Evolutionary conservation across 2,113 vertebrate species (phyloP).

Genomic region (Corythoichthys haematopterus): DNA sequence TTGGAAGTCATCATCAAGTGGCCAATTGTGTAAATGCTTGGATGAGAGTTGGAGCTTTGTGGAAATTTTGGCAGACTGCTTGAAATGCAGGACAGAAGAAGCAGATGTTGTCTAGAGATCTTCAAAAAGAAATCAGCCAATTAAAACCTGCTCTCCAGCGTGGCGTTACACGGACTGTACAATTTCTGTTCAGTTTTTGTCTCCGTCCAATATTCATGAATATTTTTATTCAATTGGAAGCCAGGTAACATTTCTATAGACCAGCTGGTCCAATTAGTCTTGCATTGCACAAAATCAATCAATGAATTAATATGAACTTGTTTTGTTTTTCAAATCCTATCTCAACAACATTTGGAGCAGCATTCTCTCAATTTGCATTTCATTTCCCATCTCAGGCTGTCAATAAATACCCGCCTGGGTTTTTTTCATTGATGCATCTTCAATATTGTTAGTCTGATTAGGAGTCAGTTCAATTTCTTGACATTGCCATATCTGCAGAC

Average conservation of each 20-base stretch:
- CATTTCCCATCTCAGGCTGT: slow-evolving; percentile 18
- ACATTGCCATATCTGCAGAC: slow-evolving; percentile 40
- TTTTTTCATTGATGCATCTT: slow-evolving; percentile 29
- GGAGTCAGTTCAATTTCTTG: slow-evolving; percentile 48
- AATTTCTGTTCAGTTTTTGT: not conserved
- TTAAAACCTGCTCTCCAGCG: not conserved
- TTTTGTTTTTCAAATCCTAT: slow-evolving; percentile 13
- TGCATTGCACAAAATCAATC: slow-evolving; percentile 14
- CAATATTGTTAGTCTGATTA: slow-evolving; percentile 26
- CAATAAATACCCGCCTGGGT: slow-evolving; percentile 30
- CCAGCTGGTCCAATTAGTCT: not conserved
- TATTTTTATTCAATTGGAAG: not conserved
- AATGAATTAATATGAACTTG: not conserved
- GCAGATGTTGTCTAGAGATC: not conserved
- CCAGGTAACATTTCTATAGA: not conserved
- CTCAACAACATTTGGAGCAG: not conserved
- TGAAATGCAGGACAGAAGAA: not conserved
- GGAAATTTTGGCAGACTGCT: not conserved
- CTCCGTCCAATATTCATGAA: not conserved
- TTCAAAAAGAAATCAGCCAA: not conserved
- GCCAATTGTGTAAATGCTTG: not conserved
- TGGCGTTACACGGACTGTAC: not conserved
- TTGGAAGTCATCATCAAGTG: too few species aligned
- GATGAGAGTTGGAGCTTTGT: not conserved
- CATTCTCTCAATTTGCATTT: slow-evolving; percentile 21